Conservation (phyloP, 2,113 vertebrate genomes). For the Petromus typicus region DNA sequence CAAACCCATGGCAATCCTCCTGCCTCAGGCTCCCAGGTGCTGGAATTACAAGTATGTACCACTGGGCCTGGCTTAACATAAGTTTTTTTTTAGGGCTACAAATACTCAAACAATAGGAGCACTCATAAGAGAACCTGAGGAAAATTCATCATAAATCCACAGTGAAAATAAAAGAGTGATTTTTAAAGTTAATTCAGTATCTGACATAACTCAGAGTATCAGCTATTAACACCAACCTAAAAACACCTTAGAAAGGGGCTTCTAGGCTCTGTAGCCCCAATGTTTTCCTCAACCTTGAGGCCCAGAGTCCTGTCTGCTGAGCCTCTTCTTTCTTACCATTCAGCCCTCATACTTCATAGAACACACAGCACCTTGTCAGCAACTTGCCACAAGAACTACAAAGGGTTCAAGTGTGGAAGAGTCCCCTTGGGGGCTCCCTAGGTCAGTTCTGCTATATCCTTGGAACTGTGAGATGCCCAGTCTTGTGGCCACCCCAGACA, state of each 20-base stretch:
- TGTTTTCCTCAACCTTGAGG: not conserved
- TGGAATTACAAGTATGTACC: not conserved
- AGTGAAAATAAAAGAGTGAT: not conserved
- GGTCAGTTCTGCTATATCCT: not conserved
- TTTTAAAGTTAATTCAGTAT: not conserved
- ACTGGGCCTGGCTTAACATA: not conserved
- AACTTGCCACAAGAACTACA: not conserved
- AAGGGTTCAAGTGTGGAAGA: not conserved
- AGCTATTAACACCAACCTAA: not conserved
- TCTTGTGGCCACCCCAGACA: not conserved
- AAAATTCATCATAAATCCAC: not conserved
- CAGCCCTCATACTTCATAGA: not conserved
- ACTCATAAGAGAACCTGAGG: not conserved
- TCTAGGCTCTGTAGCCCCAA: not conserved
- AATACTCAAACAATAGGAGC: not conserved
- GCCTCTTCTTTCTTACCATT: not conserved
- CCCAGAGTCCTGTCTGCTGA: not conserved
- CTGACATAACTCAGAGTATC: conserved; percentile 10
- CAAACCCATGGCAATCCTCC: not conserved
- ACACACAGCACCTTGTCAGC: not conserved
- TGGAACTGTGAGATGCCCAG: not conserved
- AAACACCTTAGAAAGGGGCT: not conserved
- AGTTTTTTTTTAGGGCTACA: not conserved
- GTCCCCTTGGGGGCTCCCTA: not conserved
- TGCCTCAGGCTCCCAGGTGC: not conserved